These are phyloP conservation scores for Perca fluviatilis DNA, from an alignment of 2,113 vertebrate genomes.

Conservation along the genomic window DNA sequence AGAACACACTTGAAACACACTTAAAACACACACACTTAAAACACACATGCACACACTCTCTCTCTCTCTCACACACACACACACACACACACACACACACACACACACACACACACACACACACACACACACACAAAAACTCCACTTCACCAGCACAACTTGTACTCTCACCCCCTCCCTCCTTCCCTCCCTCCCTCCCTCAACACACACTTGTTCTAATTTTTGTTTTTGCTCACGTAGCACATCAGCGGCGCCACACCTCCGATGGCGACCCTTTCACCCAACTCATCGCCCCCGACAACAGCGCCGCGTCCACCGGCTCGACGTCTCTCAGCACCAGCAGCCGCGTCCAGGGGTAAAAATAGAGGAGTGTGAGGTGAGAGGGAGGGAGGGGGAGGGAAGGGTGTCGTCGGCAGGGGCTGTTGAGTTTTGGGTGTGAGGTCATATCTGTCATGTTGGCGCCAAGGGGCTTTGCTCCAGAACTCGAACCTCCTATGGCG, in stretches of 20 bases:
- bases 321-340: conserved; percentile 74
- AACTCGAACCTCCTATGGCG: too few species aligned
- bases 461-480: neutral
- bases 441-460: conserved; percentile 54
- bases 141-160: conserved; percentile 39
- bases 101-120: conserved; percentile 47
- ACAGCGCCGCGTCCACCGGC: conserved; percentile 74
- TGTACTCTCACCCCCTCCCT: neutral
- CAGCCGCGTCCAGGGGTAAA: conserved; percentile 71
- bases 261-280: conserved; percentile 75
- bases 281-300: conserved; percentile 75
- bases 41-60: conserved; percentile 59
- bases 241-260: conserved; percentile 60
- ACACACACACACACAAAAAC: conserved; percentile 33
- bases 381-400: neutral
- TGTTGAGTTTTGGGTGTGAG: conserved; percentile 63
- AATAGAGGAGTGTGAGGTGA: conserved; percentile 77
- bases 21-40: neutral
- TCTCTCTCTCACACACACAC: conserved; percentile 31
- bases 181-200: neutral
- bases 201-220: conserved; percentile 31
- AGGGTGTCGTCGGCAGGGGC: neutral
- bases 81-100: conserved; percentile 38
- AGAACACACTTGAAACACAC: conserved; percentile 58
- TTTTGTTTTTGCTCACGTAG: conserved; percentile 9